A percentile compares a stretch with the other conserved stretches of the same genome.
Conservation (phyloP, 2,888 invertebrate genomes). For the Aphidius colemani region DNA sequence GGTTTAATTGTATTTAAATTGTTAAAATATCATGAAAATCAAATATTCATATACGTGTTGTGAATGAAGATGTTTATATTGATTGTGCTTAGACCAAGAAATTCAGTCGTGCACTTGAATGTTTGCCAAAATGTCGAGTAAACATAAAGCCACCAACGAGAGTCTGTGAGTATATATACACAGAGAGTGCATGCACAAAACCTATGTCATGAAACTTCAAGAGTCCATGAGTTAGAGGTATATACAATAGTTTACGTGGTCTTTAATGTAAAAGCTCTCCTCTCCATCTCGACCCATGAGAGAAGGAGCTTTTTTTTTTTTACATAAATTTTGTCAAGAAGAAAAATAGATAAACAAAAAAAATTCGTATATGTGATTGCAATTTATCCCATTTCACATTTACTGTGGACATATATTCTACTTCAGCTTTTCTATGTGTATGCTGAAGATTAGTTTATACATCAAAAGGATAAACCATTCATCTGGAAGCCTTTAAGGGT, state of each 20-base stretch:
- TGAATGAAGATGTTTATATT: not conserved
- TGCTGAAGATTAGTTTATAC: conserved; percentile 19
- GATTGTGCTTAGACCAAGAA: conserved; percentile 9
- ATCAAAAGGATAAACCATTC: conserved; percentile 25
- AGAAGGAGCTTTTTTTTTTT: not conserved
- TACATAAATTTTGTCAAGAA: too few species aligned
- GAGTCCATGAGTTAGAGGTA: not conserved
- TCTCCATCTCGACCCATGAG: not conserved
- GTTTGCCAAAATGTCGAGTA: conserved; percentile 16
- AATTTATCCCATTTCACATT: too few species aligned
- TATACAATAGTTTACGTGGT: not conserved
- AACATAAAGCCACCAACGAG: conserved; percentile 12
- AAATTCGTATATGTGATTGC: too few species aligned
- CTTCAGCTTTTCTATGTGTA: too few species aligned
- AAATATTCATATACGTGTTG: too few species aligned
- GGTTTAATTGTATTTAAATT: too few species aligned
- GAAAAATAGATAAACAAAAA: too few species aligned
- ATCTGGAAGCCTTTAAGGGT: conserved; percentile 14
- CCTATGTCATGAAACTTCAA: conserved; percentile 6
- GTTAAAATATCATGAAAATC: too few species aligned
- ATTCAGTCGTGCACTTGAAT: conserved; percentile 8
- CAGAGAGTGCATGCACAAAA: conserved; percentile 15
- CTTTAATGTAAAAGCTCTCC: not conserved
- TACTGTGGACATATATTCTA: too few species aligned
- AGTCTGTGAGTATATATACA: not conserved